Base-by-base conservation (phyloP, 1,140 invertebrate species). In the Ephestia elutella region DNA sequence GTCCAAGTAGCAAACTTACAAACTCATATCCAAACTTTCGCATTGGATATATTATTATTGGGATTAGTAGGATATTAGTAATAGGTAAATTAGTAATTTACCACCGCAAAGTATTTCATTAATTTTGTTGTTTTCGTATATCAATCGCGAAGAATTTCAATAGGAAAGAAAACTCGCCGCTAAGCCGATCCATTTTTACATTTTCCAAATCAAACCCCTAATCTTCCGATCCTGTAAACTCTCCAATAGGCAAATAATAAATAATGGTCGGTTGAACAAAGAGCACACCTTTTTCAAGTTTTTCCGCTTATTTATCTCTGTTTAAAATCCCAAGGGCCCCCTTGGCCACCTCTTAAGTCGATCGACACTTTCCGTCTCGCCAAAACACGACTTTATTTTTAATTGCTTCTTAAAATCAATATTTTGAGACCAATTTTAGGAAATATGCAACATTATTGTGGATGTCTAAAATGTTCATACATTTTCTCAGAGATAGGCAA, bases 371-470 rank as follows among this genome's bases (percentile, higher is more conserved):
- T 49, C 58, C 56, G 15, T 57, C 62, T 56, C 44, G 32, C 35
- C 32, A 60, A 64, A 64, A 56, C 59, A 57, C 32, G 32, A 56
- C 25, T 57, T 59, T 59, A 56, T 59, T 59, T 60, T 59, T 54
- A 60, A 64, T 64, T 57, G 51, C 21, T 18, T 38, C 35, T 63
- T 60, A 19, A 21, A 44, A 25, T 25, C 2, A 25, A n/a, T n/a
- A n/a, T n/a, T n/a, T n/a, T n/a, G n/a, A 28, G 25, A 28, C 8
- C 3, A 28, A 8, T 8, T 28, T 28, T 5, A 28, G 25, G 25
- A 28, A 8, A 28, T 5, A 28, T 5, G 3, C n/a, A n/a, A 56
- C 21, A 15, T 56, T 56, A n/a, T 49, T 38, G 35, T 38, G 21
- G 15, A 56, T 32, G 21, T 38, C 55, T 49, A 49, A 32, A 32